phyloP scores from a whole-genome alignment of 2,888 invertebrate species.

The Heteropelma amictum region DNA sequence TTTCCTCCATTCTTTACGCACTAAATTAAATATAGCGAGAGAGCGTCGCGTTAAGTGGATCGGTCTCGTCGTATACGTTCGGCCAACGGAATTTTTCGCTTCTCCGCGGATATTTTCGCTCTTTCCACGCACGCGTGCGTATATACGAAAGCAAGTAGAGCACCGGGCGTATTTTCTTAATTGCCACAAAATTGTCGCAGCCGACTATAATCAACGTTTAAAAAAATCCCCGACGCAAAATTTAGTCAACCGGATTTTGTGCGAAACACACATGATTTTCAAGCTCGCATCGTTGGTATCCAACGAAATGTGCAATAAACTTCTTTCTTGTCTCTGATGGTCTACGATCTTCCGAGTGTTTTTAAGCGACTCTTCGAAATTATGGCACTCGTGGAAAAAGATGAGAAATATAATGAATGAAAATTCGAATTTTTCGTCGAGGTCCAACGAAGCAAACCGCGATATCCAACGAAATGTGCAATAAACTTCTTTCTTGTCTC shows the following conservation, averaged over 20 bases:
- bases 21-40: conserved; percentile 55
- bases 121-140: neutral
- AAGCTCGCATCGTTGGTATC: neutral
- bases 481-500: no score
- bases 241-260: neutral
- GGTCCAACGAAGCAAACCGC: no score
- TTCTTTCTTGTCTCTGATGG: no score
- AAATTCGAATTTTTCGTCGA: no score
- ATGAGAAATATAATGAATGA: neutral
- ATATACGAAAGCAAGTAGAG: conserved; percentile 10
- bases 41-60: conserved; percentile 50
- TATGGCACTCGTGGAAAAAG: neutral
- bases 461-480: neutral
- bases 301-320: no score
- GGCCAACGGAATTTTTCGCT: conserved; percentile 44
- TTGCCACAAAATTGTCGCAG: conserved; percentile 11
- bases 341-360: neutral
- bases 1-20: conserved; percentile 8
- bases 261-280: neutral
- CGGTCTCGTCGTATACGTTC: conserved; percentile 53
- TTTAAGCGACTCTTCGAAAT: no score
- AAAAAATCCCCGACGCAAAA: neutral
- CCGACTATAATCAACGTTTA: neutral
- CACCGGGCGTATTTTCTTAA: conserved; percentile 25
- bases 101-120: conserved; percentile 24